Evolutionary conservation across 1,140 invertebrate species (phyloP).

Genomic region (Pogonomyrmex barbatus): DNA sequence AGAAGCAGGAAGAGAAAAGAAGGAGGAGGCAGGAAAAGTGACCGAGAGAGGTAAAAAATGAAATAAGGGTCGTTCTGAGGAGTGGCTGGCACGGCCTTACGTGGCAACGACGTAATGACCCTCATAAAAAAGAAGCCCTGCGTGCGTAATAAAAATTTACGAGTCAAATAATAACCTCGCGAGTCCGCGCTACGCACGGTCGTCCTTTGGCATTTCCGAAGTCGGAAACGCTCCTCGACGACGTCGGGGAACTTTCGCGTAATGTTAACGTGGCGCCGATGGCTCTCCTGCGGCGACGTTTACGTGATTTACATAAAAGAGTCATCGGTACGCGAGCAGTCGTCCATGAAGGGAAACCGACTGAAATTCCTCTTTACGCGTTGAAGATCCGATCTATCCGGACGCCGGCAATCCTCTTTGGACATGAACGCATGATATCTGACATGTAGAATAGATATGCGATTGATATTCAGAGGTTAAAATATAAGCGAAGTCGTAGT

Average conservation of each 20-base stretch:
- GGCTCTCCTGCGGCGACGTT: conserved; percentile 29
- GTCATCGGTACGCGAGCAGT: conserved; percentile 33
- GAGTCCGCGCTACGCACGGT: conserved; percentile 18
- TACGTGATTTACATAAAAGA: conserved; percentile 42
- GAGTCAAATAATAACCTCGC: conserved; percentile 68
- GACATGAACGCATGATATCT: background rate
- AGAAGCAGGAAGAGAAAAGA: conserved; percentile 3
- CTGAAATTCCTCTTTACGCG: conserved; percentile 22
- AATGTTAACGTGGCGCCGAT: conserved; percentile 35
- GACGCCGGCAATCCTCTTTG: background rate
- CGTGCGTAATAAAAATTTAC: conserved; percentile 74
- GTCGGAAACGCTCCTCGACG: conserved; percentile 7
- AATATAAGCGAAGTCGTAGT: background rate
- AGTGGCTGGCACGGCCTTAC: conserved; percentile 69
- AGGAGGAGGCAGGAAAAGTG: conserved; percentile 17
- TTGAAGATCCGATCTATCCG: background rate
- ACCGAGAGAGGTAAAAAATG: conserved; percentile 48
- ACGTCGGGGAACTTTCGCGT: conserved; percentile 25
- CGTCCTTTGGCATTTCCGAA: conserved; percentile 42
- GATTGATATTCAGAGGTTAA: background rate
- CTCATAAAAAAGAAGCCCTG: conserved; percentile 72
- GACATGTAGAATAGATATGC: conserved; percentile 5
- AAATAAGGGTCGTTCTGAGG: conserved; percentile 54
- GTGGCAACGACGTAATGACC: conserved; percentile 71
- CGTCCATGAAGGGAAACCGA: conserved; percentile 19